Evolutionary conservation across 2,797 vertebrate genomes (phyloP), one percentile per base, ranked within the genome.

Genomic region (Oreochromis mossambicus): DNA sequence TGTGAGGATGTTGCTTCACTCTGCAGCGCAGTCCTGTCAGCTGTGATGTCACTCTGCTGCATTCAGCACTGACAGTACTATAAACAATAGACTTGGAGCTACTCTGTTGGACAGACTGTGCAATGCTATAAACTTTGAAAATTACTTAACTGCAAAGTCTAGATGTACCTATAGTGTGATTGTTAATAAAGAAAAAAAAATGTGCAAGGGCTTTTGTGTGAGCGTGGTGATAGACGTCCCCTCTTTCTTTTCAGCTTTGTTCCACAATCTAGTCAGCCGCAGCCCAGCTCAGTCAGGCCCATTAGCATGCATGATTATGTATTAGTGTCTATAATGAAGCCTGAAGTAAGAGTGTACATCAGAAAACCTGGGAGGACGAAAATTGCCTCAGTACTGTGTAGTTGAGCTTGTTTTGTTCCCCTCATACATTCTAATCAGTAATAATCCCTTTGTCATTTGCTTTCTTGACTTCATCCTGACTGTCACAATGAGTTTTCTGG

Each of bases 301-400:
- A 96, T 96, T 96, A 96, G 94, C 95, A 95, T 95, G 95, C 94
- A 95, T 95, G 95, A 95, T 96, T 95, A 95, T 92, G 90, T 95
- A 94, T 96, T 94, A 86, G 88, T 94, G 88, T 94, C 93, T 92
- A 94, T 96, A 96, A 96, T 95, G 91, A 95, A 95, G 94, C 91
- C 94, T 87, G 88, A 92, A 95, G 93, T 92, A 95, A 94, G 90
- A 88, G 91, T 92, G 93, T 92, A 95, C 92, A 94, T 95, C 94
- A 93, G 91, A 94, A 96, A 94, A 92, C 79, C 83, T 63, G 84
- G 88, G 34, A 93, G 92, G 90, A 93, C 79, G 58, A 92, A 94
- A 95, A 94, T 94, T 94, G 85, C 93, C 88, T 93, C 88, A 95
- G 91, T 95, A 93, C 92, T 87, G 88, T 94, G 86, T 88, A 70